Conservation (phyloP, 2,113 vertebrate species). For the Oreochromis tanganicae region DNA sequence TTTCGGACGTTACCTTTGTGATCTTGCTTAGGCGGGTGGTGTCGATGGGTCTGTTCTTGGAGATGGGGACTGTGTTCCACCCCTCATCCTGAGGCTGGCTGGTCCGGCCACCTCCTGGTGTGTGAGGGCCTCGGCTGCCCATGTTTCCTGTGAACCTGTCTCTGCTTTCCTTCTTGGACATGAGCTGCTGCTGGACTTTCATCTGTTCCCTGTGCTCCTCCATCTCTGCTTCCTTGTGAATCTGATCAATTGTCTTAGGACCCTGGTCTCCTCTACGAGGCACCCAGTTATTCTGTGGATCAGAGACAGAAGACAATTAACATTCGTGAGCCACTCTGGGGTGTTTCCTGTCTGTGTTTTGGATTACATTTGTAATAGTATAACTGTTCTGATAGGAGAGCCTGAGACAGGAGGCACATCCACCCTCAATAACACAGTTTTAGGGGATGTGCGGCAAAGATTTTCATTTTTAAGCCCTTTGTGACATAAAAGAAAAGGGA, state of each 20-base stretch:
- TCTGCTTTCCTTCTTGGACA: conserved; percentile 82
- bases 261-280: conserved; percentile 92
- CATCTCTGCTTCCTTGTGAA: conserved; percentile 94
- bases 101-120: conserved; percentile 51
- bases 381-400: background rate
- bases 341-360: background rate
- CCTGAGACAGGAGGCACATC: background rate
- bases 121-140: conserved; percentile 63
- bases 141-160: conserved; percentile 61
- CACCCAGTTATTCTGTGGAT: conserved; percentile 86
- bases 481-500: background rate
- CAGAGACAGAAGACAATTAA: background rate
- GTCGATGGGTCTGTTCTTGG: conserved; percentile 89
- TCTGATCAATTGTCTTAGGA: conserved; percentile 97
- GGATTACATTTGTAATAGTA: background rate
- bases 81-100: conserved; percentile 86
- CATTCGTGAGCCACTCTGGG: background rate
- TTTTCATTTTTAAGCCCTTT: background rate
- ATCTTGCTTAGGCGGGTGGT: conserved; percentile 89
- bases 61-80: conserved; percentile 96
- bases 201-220: conserved; percentile 92
- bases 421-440: background rate
- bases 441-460: fast-evolving
- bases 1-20: conserved; percentile 79
- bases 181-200: conserved; percentile 90